Evolutionary conservation across 2,888 invertebrate species (phyloP).

Genomic region (Campaea margaritaria): DNA sequence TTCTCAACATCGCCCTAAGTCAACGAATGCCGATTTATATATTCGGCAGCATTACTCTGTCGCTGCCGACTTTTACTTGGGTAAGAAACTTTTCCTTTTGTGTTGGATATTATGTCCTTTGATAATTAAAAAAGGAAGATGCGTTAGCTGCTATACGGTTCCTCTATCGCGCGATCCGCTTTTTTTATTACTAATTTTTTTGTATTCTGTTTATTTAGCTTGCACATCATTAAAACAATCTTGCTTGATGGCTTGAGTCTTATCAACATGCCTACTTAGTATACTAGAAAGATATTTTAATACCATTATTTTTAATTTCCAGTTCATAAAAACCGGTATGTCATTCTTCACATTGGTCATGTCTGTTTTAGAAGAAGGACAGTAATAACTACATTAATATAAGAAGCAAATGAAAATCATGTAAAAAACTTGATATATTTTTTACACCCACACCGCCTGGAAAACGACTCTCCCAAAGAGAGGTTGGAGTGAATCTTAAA

Average conservation of each 20-base stretch:
- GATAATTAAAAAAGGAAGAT: neutral
- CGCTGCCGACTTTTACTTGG: slow-evolving; percentile 77
- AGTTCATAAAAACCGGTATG: slow-evolving; percentile 78
- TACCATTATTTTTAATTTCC: slow-evolving; percentile 53
- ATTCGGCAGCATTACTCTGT: slow-evolving; percentile 71
- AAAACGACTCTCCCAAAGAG: too few species aligned
- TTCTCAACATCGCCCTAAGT: slow-evolving; percentile 71
- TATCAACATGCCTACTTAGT: too few species aligned
- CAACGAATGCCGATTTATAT: slow-evolving; percentile 76
- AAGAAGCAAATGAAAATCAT: neutral
- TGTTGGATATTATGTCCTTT: neutral
- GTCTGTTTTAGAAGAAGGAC: slow-evolving; percentile 68
- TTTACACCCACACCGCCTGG: too few species aligned
- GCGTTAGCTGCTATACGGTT: neutral
- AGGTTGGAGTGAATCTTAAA: too few species aligned
- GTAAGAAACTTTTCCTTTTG: slow-evolving; percentile 50
- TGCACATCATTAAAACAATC: too few species aligned
- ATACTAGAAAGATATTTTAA: too few species aligned
- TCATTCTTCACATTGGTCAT: slow-evolving; percentile 78
- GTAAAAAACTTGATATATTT: neutral
- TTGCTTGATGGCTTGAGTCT: too few species aligned
- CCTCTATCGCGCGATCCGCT: neutral
- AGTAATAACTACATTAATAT: neutral
- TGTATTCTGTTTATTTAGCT: too few species aligned
- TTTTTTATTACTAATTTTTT: neutral